Evolutionary conservation across 2,113 vertebrate genomes (phyloP), one percentile per base, ranked within the genome.

Genomic region (Struthio camelus): DNA sequence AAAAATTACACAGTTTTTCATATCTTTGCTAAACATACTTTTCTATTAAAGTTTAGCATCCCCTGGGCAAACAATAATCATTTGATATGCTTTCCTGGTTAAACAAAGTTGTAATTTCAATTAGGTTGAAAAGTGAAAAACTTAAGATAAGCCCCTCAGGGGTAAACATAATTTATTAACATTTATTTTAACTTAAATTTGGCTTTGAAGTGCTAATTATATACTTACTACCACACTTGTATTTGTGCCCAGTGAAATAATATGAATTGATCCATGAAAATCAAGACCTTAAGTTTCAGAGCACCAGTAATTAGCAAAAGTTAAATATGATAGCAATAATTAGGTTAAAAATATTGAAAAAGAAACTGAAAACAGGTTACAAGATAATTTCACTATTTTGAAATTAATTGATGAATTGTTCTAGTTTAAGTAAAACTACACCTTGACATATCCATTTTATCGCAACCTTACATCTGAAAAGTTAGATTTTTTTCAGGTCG

Each of bases 61-160:
- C 93, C 89, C 75, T 97, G 93, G 82, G 96, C 94, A 96, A 96
- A 95, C 72, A 96, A 95, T 94, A 95, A 96, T 96, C 91, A 96
- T 96, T 96, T 95, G 87, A 97, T 95, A 94, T 64, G 80, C 85
- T 83, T 94, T 95, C 59, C 72, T 78, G 61, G 87, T 93, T 94
- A 97, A 95, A 94, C 79, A 96, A 94, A 93, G 67, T 93, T 91
- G 81, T 64, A 91, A 95, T 97, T 97, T 95, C 93, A 97, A 95
- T 97, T 95, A 94, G 64, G 81, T 88, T 87, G 89, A 94, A 91
- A 94, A 87, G 64, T 73, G 80, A 94, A 94, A 94, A 79, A 48
- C 17, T 72, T 82, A 78, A 91, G 85, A 95, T 93, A 95, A 95
- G 65, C 91, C 46, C 79, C 72, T 80, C 42, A 90, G 87, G 95